Conservation (phyloP, 2,113 vertebrate species). For the Plecotus auritus region DNA sequence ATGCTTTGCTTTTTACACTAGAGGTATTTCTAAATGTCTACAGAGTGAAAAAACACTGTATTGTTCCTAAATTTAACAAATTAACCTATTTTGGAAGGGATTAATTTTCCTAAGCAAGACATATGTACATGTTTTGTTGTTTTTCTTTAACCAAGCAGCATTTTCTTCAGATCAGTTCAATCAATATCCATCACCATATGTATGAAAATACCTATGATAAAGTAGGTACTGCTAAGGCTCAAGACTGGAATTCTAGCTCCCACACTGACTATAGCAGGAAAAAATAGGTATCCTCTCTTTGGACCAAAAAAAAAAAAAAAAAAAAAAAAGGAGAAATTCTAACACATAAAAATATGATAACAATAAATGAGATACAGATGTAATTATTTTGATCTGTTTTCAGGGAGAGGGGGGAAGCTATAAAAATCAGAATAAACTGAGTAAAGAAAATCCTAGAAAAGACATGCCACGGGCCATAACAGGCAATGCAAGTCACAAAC, state of each 20-base stretch:
- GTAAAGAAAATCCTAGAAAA: conserved; percentile 10
- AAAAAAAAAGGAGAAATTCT: background rate
- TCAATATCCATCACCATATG: background rate
- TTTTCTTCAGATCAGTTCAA: background rate
- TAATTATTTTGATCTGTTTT: background rate
- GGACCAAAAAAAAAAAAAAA: background rate
- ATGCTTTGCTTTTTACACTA: background rate
- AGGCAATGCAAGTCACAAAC: background rate
- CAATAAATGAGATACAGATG: background rate
- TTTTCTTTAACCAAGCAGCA: background rate
- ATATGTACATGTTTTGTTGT: background rate
- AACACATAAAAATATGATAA: background rate
- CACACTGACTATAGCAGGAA: background rate
- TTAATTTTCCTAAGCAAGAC: conserved; percentile 41
- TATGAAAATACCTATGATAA: background rate
- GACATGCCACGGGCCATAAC: background rate
- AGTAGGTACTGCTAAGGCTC: background rate
- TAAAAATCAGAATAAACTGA: background rate
- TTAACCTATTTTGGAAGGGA: conserved; percentile 28
- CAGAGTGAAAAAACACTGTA: background rate
- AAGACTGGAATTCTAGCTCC: background rate
- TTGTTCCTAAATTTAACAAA: background rate
- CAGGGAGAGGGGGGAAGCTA: background rate
- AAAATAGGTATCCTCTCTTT: background rate
- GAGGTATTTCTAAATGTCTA: conserved; percentile 37